Evolutionary conservation across 2,797 vertebrate genomes (phyloP), one percentile per base, ranked within the genome.

Genomic region (Mareca penelope): DNA sequence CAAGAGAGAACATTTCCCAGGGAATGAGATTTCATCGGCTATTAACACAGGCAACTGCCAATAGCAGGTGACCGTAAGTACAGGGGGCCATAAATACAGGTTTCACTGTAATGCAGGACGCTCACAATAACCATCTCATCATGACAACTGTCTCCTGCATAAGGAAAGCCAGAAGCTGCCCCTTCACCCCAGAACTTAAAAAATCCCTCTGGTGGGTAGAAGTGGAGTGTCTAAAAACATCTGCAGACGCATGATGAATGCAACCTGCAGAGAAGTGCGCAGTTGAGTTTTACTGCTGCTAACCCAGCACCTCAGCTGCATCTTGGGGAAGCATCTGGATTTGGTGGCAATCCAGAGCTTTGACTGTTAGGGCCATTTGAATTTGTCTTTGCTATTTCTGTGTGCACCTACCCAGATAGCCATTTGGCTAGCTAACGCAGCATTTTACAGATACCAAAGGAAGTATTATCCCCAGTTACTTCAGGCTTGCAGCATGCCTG

Each of bases 371-470:
- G 22, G 37, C 7, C 33, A 18, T 7, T 17, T 28, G 31, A 53
- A 14, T 8, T 48, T 19, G 72, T 57, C 12, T 12, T 48, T 52
- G 35, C 10, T 24, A n/a, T 15, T 56, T 55, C 46, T 40, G 37
- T 6, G 1, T 3, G 4, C 16, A 31, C 57, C 39, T 14, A 39
- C 37, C 29, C 10, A 22, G 17, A 19, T 1, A 73, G 40, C 44
- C 8, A 7, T 9, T 6, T 15, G 12, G 19, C 5, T 2, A 33
- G 16, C n/a, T n/a, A 40, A n/a, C 11, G 8, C 2, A 0, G 40
- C 12, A 7, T 18, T 11, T 39, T 4, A 29, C 29, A 29, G 64
- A 26, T 2, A 8, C 39, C 57, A 48, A 9, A 10, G 40, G 29
- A 63, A 64, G 29, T 5, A 18, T 22, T 2, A 3, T 24, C 19